These are phyloP conservation scores for Labeo rohita DNA, from an alignment of 2,113 vertebrate species.

Conservation along the genomic window DNA sequence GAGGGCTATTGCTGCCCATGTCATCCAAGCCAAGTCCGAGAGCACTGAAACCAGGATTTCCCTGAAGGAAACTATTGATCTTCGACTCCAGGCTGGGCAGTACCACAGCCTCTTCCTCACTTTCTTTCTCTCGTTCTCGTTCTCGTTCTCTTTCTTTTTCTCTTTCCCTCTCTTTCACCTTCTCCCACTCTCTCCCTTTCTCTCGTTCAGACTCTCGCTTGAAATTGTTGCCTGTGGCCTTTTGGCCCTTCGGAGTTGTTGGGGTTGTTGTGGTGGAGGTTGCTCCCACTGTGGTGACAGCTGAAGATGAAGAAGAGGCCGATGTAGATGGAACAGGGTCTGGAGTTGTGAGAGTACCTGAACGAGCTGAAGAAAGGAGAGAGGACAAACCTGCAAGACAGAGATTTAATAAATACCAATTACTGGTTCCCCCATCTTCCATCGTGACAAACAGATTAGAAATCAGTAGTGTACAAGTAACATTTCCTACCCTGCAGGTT, in stretches of 20 bases:
- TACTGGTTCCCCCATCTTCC: not conserved
- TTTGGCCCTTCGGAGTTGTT: conserved; percentile 78
- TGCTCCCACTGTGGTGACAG: conserved; percentile 57
- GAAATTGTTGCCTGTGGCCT: conserved; percentile 70
- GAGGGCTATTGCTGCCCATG: conserved; percentile 64
- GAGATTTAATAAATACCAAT: conserved; percentile 50
- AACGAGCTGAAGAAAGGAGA: conserved; percentile 84
- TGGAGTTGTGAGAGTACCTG: conserved; percentile 48
- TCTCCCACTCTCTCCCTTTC: conserved; percentile 50
- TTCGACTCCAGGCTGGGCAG: conserved; percentile 93
- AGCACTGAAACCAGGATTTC: conserved; percentile 92
- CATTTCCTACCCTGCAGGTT: conserved; percentile 80
- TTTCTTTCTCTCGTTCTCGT: conserved; percentile 54
- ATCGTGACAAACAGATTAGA: not conserved
- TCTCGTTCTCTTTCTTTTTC: conserved; percentile 63
- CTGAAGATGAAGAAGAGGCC: conserved; percentile 51
- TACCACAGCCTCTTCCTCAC: conserved; percentile 71
- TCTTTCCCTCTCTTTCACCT: conserved; percentile 59
- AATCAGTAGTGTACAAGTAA: not conserved
- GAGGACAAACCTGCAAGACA: conserved; percentile 86
- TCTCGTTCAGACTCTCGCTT: conserved; percentile 68
- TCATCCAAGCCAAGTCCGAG: conserved; percentile 79
- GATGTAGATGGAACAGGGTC: conserved; percentile 71
- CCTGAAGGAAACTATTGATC: conserved; percentile 97
- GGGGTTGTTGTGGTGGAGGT: conserved; percentile 78